These are phyloP conservation scores for Potorous gilbertii DNA, from an alignment of 2,797 vertebrate genomes.

Conservation along the genomic window DNA sequence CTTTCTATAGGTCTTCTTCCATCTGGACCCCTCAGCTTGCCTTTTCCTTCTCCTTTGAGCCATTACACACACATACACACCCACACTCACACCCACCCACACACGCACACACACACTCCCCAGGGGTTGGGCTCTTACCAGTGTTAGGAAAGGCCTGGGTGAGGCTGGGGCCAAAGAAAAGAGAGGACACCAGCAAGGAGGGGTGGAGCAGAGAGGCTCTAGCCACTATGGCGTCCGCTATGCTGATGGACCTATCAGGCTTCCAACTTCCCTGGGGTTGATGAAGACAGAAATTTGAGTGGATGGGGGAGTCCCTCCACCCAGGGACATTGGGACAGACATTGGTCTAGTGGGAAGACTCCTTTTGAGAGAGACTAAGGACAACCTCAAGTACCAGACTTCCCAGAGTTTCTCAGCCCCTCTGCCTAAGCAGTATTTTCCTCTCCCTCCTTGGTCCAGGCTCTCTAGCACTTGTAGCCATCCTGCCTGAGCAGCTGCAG, in stretches of 20 bases:
- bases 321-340: not conserved
- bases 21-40: not conserved
- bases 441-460: not conserved
- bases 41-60: constrained; percentile 8
- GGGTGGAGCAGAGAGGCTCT: not conserved
- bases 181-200: not conserved
- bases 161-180: not conserved
- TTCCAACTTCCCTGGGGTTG: not conserved
- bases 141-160: not conserved
- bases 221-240: not conserved
- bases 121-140: not conserved
- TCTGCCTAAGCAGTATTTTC: constrained; percentile 8
- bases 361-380: not conserved
- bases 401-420: not conserved
- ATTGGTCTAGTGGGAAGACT: not conserved
- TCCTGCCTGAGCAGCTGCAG: constrained; percentile 18
- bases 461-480: not conserved
- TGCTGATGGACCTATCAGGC: not conserved
- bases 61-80: not conserved
- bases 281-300: not conserved
- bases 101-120: not conserved
- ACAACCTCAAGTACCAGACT: not conserved
- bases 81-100: too few relatives aligned
- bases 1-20: constrained; percentile 41
- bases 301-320: not conserved